Evolutionary conservation across 2,888 invertebrate genomes (phyloP).

Genomic region (Cataglyphis rosenhaueri): DNA sequence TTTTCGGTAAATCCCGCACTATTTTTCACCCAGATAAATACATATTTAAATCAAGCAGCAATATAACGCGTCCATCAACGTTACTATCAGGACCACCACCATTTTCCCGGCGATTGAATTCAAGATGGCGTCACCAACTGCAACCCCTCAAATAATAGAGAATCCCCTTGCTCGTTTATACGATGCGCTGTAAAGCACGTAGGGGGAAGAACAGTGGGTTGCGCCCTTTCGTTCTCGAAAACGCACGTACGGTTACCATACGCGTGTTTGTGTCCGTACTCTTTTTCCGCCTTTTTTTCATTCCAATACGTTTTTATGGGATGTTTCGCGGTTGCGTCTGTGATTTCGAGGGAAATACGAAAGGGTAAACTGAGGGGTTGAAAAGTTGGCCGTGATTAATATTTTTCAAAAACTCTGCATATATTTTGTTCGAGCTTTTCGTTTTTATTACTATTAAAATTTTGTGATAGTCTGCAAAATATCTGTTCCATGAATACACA

Average conservation of each 20-base stretch:
- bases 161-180: constrained; percentile 73
- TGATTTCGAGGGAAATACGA: constrained; percentile 70
- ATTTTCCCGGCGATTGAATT: constrained; percentile 84
- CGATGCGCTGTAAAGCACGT: constrained; percentile 64
- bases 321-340: constrained; percentile 78
- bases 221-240: constrained; percentile 77
- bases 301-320: constrained; percentile 68
- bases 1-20: not conserved
- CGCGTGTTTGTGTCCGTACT: constrained; percentile 65
- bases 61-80: not conserved
- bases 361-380: constrained; percentile 32
- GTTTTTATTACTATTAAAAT: not conserved
- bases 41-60: constrained; percentile 32
- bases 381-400: constrained; percentile 60
- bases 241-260: constrained; percentile 80
- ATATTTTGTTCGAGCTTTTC: not conserved
- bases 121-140: constrained; percentile 81
- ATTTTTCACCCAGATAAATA: not conserved
- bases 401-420: not conserved
- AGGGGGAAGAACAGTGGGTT: constrained; percentile 67
- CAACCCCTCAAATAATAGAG: constrained; percentile 69
- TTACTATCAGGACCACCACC: constrained; percentile 72
- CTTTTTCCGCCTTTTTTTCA: constrained; percentile 76
- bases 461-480: not conserved
- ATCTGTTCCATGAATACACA: not conserved